These are phyloP conservation scores for Lasiurus borealis DNA, from an alignment of 2,113 vertebrate species.

Conservation along the genomic window DNA sequence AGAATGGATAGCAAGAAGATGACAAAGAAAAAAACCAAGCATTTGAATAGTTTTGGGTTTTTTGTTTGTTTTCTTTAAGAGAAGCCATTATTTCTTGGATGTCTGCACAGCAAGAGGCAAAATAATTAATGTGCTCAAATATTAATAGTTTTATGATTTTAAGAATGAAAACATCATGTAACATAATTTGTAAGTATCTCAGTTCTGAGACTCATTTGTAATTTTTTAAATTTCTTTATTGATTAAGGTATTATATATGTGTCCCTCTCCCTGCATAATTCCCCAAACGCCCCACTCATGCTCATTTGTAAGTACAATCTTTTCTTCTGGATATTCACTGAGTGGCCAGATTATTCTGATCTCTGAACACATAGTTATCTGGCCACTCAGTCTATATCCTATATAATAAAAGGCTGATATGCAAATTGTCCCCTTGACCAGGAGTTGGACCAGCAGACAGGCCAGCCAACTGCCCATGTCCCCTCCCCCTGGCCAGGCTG, in stretches of 20 bases:
- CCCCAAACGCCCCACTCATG: too few species aligned
- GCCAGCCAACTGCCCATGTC: too few species aligned
- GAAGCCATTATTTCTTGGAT: conserved; percentile 51
- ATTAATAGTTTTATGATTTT: conserved; percentile 59
- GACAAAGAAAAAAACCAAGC: background rate
- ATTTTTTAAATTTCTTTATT: background rate
- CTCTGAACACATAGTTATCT: too few species aligned
- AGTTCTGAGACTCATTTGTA: background rate
- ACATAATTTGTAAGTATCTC: conserved; percentile 40
- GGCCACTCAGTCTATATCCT: too few species aligned
- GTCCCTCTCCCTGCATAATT: too few species aligned
- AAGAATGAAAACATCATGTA: conserved; percentile 35
- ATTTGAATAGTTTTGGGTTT: background rate
- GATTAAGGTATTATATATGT: too few species aligned
- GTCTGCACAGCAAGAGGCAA: conserved; percentile 44
- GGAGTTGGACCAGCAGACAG: too few species aligned
- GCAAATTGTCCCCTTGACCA: too few species aligned
- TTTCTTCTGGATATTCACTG: conserved; percentile 3
- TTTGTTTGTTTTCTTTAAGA: background rate
- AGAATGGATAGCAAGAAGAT: background rate
- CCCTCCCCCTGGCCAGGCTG: too few species aligned
- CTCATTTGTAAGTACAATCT: background rate
- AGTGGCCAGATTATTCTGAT: too few species aligned
- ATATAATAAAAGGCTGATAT: too few species aligned
- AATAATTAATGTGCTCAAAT: conserved; percentile 36